phyloP scores from a whole-genome alignment of 1,140 invertebrate genomes.

The Drusus annulatus region DNA sequence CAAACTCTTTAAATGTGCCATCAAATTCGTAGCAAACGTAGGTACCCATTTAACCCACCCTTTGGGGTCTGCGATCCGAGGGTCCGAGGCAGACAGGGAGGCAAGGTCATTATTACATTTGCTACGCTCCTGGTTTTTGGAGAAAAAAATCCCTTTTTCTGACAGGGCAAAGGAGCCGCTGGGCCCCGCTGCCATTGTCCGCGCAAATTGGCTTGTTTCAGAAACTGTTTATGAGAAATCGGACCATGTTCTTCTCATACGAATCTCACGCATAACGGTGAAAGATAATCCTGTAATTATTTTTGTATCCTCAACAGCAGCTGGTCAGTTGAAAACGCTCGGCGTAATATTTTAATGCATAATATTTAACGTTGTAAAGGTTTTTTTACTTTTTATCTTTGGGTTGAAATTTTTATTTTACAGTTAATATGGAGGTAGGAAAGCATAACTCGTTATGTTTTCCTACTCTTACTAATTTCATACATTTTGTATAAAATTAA shows the following conservation, averaged over 20 bases:
- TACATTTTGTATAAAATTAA: too few relatives aligned
- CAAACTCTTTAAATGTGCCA: too few relatives aligned
- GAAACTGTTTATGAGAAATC: slow-evolving; percentile 40
- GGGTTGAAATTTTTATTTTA: too few relatives aligned
- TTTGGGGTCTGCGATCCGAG: neutral
- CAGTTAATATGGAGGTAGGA: too few relatives aligned
- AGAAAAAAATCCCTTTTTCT: slow-evolving; percentile 50
- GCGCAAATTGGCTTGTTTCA: slow-evolving; percentile 45
- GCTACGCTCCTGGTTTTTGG: slow-evolving; percentile 55
- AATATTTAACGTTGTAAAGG: too few relatives aligned
- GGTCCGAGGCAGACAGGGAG: neutral
- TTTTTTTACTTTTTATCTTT: too few relatives aligned
- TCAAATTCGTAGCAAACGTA: too few relatives aligned
- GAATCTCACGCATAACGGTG: slow-evolving; percentile 29
- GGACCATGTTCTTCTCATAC: neutral
- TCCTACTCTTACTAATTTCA: too few relatives aligned
- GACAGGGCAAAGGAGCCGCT: slow-evolving; percentile 40
- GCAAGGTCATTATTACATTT: slow-evolving; percentile 57
- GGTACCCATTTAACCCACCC: slow-evolving; percentile 3
- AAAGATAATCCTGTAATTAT: slow-evolving; percentile 21
- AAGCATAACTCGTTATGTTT: too few relatives aligned
- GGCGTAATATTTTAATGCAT: too few relatives aligned
- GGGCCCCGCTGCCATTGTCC: slow-evolving; percentile 10
- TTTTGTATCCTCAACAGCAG: slow-evolving; percentile 5
- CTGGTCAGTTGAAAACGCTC: neutral